Evolutionary conservation across 2,797 vertebrate species (phyloP), one percentile per base, ranked within the genome.

Genomic region (Rhabdomys pumilio): DNA sequence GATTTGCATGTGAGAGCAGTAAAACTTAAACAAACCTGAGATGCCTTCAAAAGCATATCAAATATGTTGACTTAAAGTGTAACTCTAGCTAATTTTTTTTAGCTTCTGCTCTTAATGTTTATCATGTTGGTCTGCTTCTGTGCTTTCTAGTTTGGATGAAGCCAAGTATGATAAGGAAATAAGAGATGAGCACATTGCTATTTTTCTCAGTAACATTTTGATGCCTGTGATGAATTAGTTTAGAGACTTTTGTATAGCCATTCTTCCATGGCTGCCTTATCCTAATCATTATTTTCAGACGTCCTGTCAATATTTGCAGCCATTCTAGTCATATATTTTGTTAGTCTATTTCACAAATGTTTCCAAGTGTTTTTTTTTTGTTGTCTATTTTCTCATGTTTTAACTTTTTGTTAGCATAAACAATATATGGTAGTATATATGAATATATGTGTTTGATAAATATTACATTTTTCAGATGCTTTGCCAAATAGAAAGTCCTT

Each of bases 11-110:
- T 34, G 24, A 75, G 34, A 67, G 31, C 17, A 84, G 11, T 80
- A 55, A 55, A 20, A 55, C 1, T 19, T 55, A n/a, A n/a, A 17
- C 17, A 80, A 55, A n/a, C 17, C 17, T 22, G 50, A 55, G 17
- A 22, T 80, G 31, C 50, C 73, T 73, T 89, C 50, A 81, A 53
- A 93, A 91, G 15, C 76, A 9, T 73, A 89, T 80, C 9, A 77
- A 77, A 88, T 53, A 89, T 50, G 24, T 57, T 57, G 44, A 76
- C 92, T 47, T 92, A 83, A 65, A 80, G 22, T 20, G 53, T 86
- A 91, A 9, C 53, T 26, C 15, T 75, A 19, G 10, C 31, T 93
- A 55, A 65, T 47, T 10, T 69, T 11, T 73, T 86, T 55, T 75
- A 87, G 11, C 10, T 84, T 73, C 65, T 67, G 13, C 31, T 67